Base-by-base conservation (phyloP, 2,888 invertebrate genomes). In the Hofmannophila pseudospretella region DNA sequence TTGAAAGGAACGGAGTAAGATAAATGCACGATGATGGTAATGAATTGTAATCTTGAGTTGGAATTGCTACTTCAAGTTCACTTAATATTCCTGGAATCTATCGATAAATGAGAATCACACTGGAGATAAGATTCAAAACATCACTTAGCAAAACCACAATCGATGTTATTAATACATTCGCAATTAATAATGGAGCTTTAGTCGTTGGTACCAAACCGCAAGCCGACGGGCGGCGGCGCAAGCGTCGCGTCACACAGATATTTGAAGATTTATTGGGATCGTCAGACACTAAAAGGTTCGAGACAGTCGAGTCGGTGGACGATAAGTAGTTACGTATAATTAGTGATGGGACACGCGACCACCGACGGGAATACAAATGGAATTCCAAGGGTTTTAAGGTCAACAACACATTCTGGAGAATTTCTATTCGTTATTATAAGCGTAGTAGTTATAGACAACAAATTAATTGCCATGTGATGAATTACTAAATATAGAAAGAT, bases 211-310 rank as follows among this genome's bases (percentile, higher is more conserved):
- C 43, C 47, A 47, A 51, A 51, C 51, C 47, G 48, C 55, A 44
- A 16, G 16, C 16, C 16, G 16, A 5, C 16, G 3, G 16, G 3
- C 3, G 16, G 3, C 3, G 16, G 50, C 47, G 48, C 55, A 43
- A 48, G 38, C 11, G 65, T 58, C 63, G 58, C 49, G 51, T 42
- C 56, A 10, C 60, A 46, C 54, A 58, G 79, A 82, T 80, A 78
- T 62, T 67, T 62, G 52, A 60, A 80, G 82, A 86, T 86, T 85
- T 86, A 86, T 86, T 66, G 68, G 60, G 50, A 55, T 58, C 66
- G 74, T 68, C 70, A 61, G 65, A 54, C 70, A 64, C 81, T 84
- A 85, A 86, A 81, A 85, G 85, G 76, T 71, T 76, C 63, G 66
- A 65, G 74, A 59, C 65, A 63, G 67, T 58, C 63, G 54, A 63